Evolutionary conservation across 2,113 vertebrate species (phyloP), one percentile per base, ranked within the genome.

Genomic region (Oryzias javanicus): DNA sequence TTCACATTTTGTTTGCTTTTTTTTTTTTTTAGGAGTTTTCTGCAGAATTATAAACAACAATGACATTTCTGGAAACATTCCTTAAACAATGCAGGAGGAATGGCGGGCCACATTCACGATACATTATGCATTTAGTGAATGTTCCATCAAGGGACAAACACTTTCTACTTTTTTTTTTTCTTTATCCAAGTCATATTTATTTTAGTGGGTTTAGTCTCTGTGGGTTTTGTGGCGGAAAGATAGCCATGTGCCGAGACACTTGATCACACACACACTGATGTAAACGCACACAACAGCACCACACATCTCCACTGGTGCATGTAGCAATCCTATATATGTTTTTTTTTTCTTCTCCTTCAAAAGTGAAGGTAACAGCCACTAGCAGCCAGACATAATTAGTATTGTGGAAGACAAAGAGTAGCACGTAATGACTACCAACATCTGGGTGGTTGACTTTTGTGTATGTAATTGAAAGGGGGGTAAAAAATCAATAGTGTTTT

Each of bases 351-450:
- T 60, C 64, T 57, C 42, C 51, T 55, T 72, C 44, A 65, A 76
- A 72, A 74, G 69, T 22, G 72, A 81, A 63, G 70, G 83, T 78
- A 79, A 67, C 72, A 78, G 81, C 74, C 87, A 87, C 80, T 79
- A 80, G 75, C 74, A 86, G 76, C 79, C 78, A 83, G 78, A 90
- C 83, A 90, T 91, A 92, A 91, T 91, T 90, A 90, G 87, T 90
- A 85, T 88, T 83, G 86, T 84, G 85, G 84, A 90, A 87, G 89
- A 87, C 87, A 91, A 88, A 90, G 87, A 87, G 80, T 70, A 56
- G 64, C 74, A 86, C 82, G 86, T 91, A 89, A 92, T 91, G 88
- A 85, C 81, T 86, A 87, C 86, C 86, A 89, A 89, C 87, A 89
- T 90, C 84, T 77, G 80, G 86, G 85, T 76, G 81, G 79, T 87